These are phyloP conservation scores for Neuroscelio doddi DNA, from an alignment of 2,888 invertebrate genomes.

Conservation along the genomic window DNA sequence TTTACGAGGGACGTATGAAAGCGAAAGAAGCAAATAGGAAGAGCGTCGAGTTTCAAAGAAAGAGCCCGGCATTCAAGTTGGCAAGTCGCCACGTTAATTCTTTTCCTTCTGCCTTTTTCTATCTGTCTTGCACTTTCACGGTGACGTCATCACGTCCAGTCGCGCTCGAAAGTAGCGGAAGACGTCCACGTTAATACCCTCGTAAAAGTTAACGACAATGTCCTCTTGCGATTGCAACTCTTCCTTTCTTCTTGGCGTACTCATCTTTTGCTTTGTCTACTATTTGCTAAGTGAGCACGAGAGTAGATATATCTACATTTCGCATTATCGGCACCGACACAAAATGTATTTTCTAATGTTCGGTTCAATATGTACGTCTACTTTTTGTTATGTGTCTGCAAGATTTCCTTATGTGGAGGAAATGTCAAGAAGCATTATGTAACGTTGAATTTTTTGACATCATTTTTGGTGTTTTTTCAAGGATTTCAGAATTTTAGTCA, in stretches of 20 bases:
- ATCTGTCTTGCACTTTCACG: conserved; percentile 50
- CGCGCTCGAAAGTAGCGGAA: conserved; percentile 62
- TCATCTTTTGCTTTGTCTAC: conserved; percentile 17
- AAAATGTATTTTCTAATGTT: conserved; percentile 62
- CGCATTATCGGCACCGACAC: conserved; percentile 67
- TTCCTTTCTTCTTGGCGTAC: conserved; percentile 23
- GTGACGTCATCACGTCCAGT: conserved; percentile 68
- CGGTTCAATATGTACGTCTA: conserved; percentile 7
- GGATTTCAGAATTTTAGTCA: conserved; percentile 30
- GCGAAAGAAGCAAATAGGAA: conserved; percentile 20
- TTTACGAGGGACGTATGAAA: conserved; percentile 32
- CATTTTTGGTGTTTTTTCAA: conserved; percentile 26
- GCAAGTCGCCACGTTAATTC: not conserved
- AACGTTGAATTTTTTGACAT: conserved; percentile 32
- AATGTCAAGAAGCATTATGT: conserved; percentile 31
- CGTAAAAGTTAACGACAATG: conserved; percentile 72
- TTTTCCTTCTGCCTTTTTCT: conserved; percentile 42
- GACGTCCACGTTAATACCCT: conserved; percentile 69
- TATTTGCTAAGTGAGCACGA: conserved; percentile 5
- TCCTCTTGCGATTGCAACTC: conserved; percentile 64
- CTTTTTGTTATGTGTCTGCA: conserved; percentile 35
- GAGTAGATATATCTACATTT: conserved; percentile 43
- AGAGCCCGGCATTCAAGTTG: not conserved
- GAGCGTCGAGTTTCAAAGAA: not conserved
- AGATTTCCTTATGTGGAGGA: conserved; percentile 39